phyloP scores from a whole-genome alignment of 2,888 invertebrate species.

The Dichetophora obliterata region DNA sequence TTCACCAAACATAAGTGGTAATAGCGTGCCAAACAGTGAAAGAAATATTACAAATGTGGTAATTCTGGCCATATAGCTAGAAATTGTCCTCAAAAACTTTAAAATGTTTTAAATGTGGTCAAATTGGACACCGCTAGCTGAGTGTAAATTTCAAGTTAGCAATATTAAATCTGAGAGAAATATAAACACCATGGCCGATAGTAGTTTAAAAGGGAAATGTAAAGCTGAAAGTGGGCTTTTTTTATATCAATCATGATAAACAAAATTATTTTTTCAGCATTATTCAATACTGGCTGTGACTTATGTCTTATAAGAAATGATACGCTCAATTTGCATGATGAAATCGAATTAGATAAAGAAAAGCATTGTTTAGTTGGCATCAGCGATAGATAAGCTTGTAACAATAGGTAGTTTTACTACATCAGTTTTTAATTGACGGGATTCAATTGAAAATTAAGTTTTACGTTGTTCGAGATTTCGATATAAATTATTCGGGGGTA shows the following conservation, averaged over 20 bases:
- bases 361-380: neutral
- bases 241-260: neutral
- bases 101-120: neutral
- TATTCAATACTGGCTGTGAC: neutral
- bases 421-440: neutral
- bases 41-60: constrained; percentile 42
- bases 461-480: constrained; percentile 18
- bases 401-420: constrained; percentile 22
- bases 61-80: neutral
- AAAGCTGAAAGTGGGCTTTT: neutral
- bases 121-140: constrained; percentile 39
- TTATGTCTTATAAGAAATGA: neutral
- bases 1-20: constrained; percentile 14
- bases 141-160: constrained; percentile 25
- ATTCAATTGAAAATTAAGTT: constrained; percentile 18
- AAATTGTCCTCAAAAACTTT: neutral
- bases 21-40: neutral
- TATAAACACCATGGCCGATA: neutral
- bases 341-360: neutral
- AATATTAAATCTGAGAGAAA: too few species aligned
- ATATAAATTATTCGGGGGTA: constrained; percentile 15
- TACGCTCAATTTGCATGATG: neutral
- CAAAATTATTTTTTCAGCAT: neutral
- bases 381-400: neutral
- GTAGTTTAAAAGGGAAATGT: neutral